phyloP scores from a whole-genome alignment of 37 sponge, comb jelly and placozoan genomes.

The Tethya wilhelma region DNA sequence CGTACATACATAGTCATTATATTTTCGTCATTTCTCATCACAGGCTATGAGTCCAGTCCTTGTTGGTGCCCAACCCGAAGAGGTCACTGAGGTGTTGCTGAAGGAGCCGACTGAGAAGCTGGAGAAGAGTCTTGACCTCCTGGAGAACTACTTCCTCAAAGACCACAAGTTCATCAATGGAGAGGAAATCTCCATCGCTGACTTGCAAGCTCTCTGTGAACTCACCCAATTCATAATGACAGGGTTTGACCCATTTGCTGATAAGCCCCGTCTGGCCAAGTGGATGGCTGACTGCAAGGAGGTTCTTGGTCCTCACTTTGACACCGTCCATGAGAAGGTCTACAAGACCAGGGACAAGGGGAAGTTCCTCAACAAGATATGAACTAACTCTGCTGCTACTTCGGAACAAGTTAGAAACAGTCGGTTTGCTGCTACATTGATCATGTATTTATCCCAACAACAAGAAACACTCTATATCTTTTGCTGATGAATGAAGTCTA shows the following conservation, averaged over 20 bases:
- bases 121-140: constrained; percentile 24
- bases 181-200: constrained; percentile 79
- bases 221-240: constrained; percentile 78
- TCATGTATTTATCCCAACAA: too few species aligned
- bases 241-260: constrained; percentile 28
- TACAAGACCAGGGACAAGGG: constrained; percentile 54
- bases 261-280: constrained; percentile 43
- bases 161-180: constrained; percentile 67
- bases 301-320: constrained; percentile 65
- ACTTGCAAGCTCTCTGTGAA: constrained; percentile 84
- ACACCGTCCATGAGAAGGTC: constrained; percentile 68
- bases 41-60: too few species aligned
- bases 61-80: too few species aligned
- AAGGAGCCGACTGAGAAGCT: constrained; percentile 30
- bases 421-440: too few species aligned
- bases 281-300: constrained; percentile 69
- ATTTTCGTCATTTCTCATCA: too few species aligned
- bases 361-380: constrained; percentile 27
- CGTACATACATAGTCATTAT: too few species aligned
- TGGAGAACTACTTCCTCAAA: constrained; percentile 67
- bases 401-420: not conserved
- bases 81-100: too few species aligned
- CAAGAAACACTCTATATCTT: not conserved
- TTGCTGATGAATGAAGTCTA: not conserved
- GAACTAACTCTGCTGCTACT: not conserved